A percentile compares a stretch with the other conserved stretches of the same genome.
phyloP scores from a whole-genome alignment of 2,888 invertebrate genomes.

The Hedya salicella region DNA sequence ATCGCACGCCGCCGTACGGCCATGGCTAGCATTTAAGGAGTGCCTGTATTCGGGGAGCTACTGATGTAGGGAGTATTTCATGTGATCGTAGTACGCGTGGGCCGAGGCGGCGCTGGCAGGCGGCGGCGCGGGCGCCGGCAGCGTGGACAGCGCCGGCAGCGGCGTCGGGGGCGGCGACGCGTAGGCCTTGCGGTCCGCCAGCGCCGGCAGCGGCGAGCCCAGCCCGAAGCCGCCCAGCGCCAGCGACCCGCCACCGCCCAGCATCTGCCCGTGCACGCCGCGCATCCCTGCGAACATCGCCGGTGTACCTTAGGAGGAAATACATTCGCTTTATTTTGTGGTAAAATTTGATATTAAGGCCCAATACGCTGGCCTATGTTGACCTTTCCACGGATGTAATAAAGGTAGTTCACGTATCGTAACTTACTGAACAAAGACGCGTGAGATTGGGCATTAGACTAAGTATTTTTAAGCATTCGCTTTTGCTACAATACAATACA shows the following conservation, averaged over 20 bases:
- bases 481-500: not conserved
- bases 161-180: conserved; percentile 83
- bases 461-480: not conserved
- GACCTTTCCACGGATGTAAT: too few relatives aligned
- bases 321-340: not conserved
- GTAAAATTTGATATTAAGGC: too few relatives aligned
- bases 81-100: conserved; percentile 68
- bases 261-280: conserved; percentile 76
- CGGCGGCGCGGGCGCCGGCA: conserved; percentile 66
- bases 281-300: conserved; percentile 77
- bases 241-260: conserved; percentile 68
- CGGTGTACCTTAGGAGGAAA: conserved; percentile 62
- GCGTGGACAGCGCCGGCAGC: conserved; percentile 77
- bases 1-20: not conserved
- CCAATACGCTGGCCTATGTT: too few relatives aligned
- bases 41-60: conserved; percentile 5
- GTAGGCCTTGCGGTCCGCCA: conserved; percentile 86
- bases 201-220: conserved; percentile 70
- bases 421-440: too few relatives aligned
- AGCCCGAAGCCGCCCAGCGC: conserved; percentile 71
- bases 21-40: not conserved
- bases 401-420: too few relatives aligned
- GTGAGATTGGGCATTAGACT: too few relatives aligned
- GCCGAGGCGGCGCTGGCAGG: conserved; percentile 70
- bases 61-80: conserved; percentile 48